These are phyloP conservation scores for Phacellophora camtschatica DNA, from an alignment of 30 jellyfish, hydroid and myxozoan species.

Conservation along the genomic window DNA sequence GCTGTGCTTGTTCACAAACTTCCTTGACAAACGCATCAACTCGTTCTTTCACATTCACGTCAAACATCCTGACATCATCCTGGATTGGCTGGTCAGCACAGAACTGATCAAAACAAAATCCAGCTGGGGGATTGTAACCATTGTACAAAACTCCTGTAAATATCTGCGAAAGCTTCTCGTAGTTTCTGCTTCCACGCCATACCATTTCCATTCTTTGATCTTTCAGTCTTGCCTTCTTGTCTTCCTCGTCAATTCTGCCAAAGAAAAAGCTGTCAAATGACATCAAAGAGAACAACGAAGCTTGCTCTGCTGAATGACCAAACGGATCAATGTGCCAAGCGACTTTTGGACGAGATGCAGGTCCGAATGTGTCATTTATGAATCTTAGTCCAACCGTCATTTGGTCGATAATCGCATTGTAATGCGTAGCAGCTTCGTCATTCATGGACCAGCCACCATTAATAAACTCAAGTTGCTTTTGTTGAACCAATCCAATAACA, in stretches of 20 bases:
- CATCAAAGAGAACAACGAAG: constrained; percentile 93
- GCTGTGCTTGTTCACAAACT: constrained; percentile 94
- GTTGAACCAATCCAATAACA: constrained; percentile 59
- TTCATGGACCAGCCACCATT: constrained; percentile 99
- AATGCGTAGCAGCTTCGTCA: constrained; percentile 98
- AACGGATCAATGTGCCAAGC: constrained; percentile 99
- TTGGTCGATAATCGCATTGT: constrained; percentile 94
- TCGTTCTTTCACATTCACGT: constrained; percentile 88
- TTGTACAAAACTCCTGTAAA: constrained; percentile 96
- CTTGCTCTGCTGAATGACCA: constrained; percentile 99
- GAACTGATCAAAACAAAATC: constrained; percentile 93
- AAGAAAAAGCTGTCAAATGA: constrained; percentile 96
- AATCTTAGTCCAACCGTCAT: constrained; percentile 94
- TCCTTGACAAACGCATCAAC: constrained; percentile 89
- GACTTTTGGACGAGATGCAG: constrained; percentile 87
- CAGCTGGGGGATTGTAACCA: constrained; percentile 96
- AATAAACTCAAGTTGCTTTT: constrained; percentile 83
- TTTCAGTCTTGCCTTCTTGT: constrained; percentile 75
- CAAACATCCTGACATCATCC: constrained; percentile 86
- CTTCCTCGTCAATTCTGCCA: constrained; percentile 96
- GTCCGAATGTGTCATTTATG: constrained; percentile 90
- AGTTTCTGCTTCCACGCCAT: constrained; percentile 97
- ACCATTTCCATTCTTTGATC: constrained; percentile 97
- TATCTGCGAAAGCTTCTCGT: constrained; percentile 74
- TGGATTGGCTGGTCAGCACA: constrained; percentile 92